Evolutionary conservation across 1,140 invertebrate species (phyloP).

Genomic region (Drosophila nikananu): DNA sequence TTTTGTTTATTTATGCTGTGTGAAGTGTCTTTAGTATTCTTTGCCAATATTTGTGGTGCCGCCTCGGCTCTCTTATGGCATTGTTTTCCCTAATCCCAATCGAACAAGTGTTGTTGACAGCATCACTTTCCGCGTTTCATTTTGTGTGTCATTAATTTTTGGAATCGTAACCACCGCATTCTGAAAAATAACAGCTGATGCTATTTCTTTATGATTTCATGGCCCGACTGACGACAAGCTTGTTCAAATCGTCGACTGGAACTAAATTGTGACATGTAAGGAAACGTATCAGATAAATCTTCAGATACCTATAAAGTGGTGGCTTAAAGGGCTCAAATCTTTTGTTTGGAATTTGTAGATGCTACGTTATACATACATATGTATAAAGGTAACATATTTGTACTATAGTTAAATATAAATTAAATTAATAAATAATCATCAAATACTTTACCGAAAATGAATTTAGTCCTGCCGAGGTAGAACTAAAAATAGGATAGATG

Average conservation of each 20-base stretch:
- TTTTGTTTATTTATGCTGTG: not conserved
- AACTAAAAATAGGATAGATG: not conserved
- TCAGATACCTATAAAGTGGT: conserved; percentile 13
- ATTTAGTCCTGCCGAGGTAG: too few species aligned
- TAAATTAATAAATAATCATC: not conserved
- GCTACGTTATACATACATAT: not conserved
- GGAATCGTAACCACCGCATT: conserved; percentile 66
- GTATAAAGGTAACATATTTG: conserved; percentile 3
- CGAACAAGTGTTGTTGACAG: conserved; percentile 82
- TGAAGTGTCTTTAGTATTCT: conserved; percentile 14
- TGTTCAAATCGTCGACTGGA: conserved; percentile 64
- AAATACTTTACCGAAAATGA: not conserved
- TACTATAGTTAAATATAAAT: not conserved
- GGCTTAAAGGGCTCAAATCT: conserved; percentile 19
- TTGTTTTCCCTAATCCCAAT: conserved; percentile 49
- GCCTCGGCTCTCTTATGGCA: not conserved
- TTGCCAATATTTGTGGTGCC: not conserved
- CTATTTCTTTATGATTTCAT: conserved; percentile 49
- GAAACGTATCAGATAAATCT: conserved; percentile 67
- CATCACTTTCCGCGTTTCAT: conserved; percentile 78
- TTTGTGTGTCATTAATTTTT: conserved; percentile 79
- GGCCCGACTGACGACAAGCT: conserved; percentile 35
- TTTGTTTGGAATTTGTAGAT: not conserved
- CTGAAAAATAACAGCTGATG: conserved; percentile 82
- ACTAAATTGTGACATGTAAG: conserved; percentile 76